Percentiles rank a stretch among this genome's conserved stretches.
phyloP scores from a whole-genome alignment of 2,113 vertebrate species.

The Cinclus mexicanus region DNA sequence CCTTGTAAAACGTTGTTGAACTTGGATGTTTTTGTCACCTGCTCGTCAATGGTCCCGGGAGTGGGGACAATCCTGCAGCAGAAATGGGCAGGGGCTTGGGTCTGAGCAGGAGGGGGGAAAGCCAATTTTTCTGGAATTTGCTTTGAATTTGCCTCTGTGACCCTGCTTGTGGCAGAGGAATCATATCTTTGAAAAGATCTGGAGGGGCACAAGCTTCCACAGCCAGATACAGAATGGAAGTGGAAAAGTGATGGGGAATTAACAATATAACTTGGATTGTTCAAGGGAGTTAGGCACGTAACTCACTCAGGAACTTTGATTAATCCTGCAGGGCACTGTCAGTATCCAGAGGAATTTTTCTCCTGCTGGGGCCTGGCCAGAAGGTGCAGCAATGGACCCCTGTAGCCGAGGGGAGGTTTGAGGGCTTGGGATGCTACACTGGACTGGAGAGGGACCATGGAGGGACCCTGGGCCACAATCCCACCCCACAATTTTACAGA shows the following conservation, averaged over 20 bases:
- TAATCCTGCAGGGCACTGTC: background rate
- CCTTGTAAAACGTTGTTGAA: background rate
- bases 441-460: rapidly evolving
- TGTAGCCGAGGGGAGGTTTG: background rate
- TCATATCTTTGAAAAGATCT: background rate
- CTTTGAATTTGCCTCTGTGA: background rate
- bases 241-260: rapidly evolving
- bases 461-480: rapidly evolving
- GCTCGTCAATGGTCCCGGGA: rapidly evolving
- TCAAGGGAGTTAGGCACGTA: background rate
- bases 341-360: background rate
- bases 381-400: background rate
- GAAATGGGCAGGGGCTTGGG: rapidly evolving
- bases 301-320: background rate
- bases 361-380: background rate
- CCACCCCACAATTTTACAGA: rapidly evolving
- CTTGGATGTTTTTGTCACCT: background rate
- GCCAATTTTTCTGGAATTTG: background rate
- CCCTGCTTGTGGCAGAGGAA: background rate
- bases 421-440: rapidly evolving
- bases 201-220: rapidly evolving
- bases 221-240: rapidly evolving
- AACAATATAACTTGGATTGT: background rate
- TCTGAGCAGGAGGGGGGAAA: background rate
- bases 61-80: rapidly evolving